Evolutionary conservation across 92 coral and sea anemone genomes (phyloP).

Genomic region (Paramuricea clavata): DNA sequence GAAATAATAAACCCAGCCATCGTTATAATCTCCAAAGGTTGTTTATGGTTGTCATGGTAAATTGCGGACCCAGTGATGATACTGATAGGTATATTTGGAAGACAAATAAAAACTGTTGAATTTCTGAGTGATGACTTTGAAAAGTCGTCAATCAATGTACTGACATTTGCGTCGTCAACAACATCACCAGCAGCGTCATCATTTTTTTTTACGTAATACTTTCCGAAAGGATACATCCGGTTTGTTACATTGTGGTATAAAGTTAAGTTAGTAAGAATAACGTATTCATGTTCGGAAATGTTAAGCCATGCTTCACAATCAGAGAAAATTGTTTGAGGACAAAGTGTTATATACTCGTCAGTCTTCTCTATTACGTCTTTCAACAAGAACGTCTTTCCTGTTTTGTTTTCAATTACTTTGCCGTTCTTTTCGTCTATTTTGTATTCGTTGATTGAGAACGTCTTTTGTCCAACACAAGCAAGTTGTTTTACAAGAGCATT

Average conservation of each 20-base stretch:
- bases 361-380: neutral
- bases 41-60: neutral
- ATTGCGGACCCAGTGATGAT: no score
- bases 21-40: neutral
- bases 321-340: neutral
- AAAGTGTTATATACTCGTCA: neutral
- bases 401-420: neutral
- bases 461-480: no score
- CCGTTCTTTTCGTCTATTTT: neutral
- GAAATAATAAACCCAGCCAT: neutral
- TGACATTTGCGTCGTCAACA: neutral
- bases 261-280: no score
- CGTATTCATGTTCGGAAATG: no score
- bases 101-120: no score
- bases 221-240: neutral
- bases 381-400: no score
- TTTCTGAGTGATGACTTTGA: neutral
- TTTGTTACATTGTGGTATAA: neutral
- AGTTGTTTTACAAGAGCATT: neutral
- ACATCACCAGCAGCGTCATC: neutral
- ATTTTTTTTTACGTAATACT: neutral
- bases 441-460: neutral
- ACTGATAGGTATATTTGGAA: neutral
- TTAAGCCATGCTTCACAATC: no score
- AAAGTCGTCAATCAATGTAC: neutral